A percentile compares a stretch with the other conserved stretches of the same genome.
These are phyloP conservation scores for Cyphomyrus plagiostoma DNA, from an alignment of 2,113 vertebrate species.

Conservation along the genomic window DNA sequence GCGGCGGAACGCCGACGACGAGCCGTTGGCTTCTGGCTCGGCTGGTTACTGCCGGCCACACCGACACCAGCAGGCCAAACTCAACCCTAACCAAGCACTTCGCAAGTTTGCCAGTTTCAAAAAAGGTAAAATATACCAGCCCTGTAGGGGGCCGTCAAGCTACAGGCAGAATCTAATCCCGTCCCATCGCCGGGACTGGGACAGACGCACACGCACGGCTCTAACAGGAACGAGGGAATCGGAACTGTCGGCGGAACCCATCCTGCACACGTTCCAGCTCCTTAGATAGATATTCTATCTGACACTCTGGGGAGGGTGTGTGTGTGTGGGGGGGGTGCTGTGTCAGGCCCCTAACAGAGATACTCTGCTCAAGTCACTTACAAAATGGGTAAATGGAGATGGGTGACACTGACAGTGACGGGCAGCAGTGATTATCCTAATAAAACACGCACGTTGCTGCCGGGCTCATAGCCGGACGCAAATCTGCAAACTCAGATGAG, in stretches of 20 bases:
- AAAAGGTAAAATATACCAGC: not conserved
- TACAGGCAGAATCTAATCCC: not conserved
- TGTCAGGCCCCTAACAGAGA: not conserved
- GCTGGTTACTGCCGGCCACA: not conserved
- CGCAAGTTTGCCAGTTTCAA: not conserved
- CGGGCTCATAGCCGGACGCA: not conserved
- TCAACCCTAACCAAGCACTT: not conserved
- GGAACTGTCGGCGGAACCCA: not conserved
- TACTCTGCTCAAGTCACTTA: not conserved
- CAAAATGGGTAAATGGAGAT: not conserved
- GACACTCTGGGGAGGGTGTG: not conserved
- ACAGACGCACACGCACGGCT: not conserved
- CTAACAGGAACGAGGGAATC: not conserved
- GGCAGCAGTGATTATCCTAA: not conserved
- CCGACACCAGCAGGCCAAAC: not conserved
- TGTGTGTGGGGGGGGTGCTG: not conserved
- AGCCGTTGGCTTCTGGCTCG: not conserved
- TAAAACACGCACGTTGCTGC: not conserved
- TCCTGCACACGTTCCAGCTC: not conserved
- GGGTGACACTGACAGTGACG: not conserved
- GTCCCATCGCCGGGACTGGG: not conserved
- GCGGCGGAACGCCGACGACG: not conserved
- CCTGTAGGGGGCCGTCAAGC: not conserved
- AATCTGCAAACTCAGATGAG: not conserved
- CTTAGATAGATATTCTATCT: not conserved